Evolutionary conservation across 23 tunicate genomes (phyloP).

Genomic region (Trididemnum clinides): DNA sequence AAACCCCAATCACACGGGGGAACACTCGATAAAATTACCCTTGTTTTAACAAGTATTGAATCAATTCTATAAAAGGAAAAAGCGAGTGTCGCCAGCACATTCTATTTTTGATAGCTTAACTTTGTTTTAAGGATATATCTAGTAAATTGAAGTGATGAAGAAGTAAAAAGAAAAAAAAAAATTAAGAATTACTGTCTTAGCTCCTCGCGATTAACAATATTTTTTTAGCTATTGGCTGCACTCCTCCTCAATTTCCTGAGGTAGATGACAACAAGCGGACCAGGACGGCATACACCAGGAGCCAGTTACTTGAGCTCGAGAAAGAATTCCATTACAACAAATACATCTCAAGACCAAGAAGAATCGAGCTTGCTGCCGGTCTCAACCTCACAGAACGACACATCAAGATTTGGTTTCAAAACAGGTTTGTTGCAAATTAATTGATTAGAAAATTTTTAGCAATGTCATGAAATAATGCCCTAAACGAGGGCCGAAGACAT

Average conservation of each 20-base stretch:
- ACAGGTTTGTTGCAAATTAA: no score
- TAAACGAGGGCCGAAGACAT: no score
- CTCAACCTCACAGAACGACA: conserved; percentile 90
- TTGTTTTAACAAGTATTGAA: no score
- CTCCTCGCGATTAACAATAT: neutral
- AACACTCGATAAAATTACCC: no score
- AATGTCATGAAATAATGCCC: neutral
- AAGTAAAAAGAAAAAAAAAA: neutral
- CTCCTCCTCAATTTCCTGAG: conserved; percentile 82
- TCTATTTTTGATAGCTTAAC: neutral
- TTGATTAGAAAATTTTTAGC: neutral
- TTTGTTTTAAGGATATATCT: neutral
- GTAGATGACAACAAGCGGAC: conserved; percentile 92
- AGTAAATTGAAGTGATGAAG: neutral
- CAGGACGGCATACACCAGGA: conserved; percentile 89
- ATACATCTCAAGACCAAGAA: conserved; percentile 86
- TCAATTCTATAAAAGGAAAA: no score
- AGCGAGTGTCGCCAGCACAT: neutral
- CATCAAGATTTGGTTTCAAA: conserved; percentile 97
- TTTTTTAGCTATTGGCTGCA: conserved; percentile 76
- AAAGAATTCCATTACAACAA: conserved; percentile 93
- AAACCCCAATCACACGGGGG: no score
- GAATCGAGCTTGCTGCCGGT: conserved; percentile 94
- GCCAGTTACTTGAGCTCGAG: conserved; percentile 89
- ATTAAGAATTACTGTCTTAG: no score